Evolutionary conservation across 2,113 vertebrate species (phyloP).

Genomic region (Nestor notabilis): DNA sequence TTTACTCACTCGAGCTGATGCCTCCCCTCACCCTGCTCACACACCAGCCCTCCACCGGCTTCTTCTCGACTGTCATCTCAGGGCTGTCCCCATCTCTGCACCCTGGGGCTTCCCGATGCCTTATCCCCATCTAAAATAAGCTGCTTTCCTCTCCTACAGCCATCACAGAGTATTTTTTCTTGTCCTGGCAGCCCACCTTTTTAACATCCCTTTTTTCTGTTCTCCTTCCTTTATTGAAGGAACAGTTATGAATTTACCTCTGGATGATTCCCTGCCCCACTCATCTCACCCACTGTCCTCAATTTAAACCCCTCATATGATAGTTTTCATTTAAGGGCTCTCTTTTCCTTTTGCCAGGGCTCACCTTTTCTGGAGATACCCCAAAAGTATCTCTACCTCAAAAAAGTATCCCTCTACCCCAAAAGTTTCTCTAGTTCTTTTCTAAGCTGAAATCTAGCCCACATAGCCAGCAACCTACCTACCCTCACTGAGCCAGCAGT

Average conservation of each 20-base stretch:
- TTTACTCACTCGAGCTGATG: neutral
- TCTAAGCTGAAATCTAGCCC: neutral
- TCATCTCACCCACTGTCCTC: neutral
- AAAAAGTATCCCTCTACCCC: neutral
- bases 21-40: neutral
- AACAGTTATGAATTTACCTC: neutral
- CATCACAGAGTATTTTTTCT: neutral
- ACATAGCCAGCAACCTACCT: neutral
- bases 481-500: neutral
- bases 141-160: neutral
- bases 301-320: neutral
- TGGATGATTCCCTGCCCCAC: neutral
- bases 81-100: neutral
- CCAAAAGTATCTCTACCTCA: neutral
- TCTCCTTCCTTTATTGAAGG: neutral
- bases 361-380: neutral
- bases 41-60: neutral
- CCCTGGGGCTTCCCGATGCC: rapidly evolving
- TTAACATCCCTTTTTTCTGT: neutral
- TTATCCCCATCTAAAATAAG: neutral
- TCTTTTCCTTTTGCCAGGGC: neutral
- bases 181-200: neutral
- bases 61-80: neutral
- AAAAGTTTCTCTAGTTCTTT: neutral
- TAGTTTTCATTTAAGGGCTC: neutral